A percentile compares a stretch with the other conserved stretches of the same genome.
Conservation (phyloP, 1,140 invertebrate genomes). For the Chionoecetes opilio region DNA sequence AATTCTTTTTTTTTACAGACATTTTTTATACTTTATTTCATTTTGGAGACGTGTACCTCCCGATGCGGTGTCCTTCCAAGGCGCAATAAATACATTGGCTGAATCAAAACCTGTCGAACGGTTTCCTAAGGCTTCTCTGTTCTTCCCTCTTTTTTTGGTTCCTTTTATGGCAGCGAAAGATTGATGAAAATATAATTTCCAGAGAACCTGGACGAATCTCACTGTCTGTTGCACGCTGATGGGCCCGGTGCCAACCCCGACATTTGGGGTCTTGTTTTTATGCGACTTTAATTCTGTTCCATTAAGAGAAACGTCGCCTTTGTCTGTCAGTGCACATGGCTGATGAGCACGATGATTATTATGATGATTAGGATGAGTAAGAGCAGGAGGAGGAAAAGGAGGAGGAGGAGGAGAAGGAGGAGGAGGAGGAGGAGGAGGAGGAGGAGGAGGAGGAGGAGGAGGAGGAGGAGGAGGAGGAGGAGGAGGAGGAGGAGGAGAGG, state of each 20-base stretch:
- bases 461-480: background rate
- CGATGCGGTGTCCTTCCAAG: background rate
- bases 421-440: too few relatives aligned
- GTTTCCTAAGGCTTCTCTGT: background rate
- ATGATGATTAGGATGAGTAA: background rate
- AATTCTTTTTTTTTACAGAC: background rate
- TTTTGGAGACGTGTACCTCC: background rate
- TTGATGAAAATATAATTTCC: background rate
- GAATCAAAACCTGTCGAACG: background rate
- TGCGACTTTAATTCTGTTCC: background rate
- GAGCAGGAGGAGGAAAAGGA: background rate
- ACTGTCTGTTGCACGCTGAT: background rate
- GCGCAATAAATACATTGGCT: background rate
- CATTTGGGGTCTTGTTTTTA: slow-evolving; percentile 5
- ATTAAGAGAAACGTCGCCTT: background rate
- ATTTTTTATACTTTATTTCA: background rate
- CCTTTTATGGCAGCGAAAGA: background rate
- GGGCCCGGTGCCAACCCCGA: background rate
- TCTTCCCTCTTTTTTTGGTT: too few relatives aligned
- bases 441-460: background rate
- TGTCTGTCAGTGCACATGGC: slow-evolving; percentile 5
- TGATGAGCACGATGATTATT: background rate
- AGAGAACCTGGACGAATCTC: background rate
- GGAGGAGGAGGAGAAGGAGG: background rate
- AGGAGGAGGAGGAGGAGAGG: background rate